Conservation (phyloP, 1,140 invertebrate genomes). For the Lordiphosa collinella region DNA sequence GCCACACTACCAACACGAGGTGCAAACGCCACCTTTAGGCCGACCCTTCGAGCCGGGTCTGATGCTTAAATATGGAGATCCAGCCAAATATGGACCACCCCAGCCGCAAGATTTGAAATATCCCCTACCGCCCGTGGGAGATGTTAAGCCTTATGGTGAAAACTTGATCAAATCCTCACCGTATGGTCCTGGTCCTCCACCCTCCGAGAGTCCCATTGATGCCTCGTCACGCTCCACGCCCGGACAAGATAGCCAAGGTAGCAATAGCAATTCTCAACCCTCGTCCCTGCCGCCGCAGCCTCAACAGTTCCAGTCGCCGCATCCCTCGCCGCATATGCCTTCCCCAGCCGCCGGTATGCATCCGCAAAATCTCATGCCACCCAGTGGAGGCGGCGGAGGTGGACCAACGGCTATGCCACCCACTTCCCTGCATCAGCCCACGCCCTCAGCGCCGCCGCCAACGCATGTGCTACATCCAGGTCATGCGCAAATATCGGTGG, state of each 20-base stretch:
- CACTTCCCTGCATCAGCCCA: slow-evolving; percentile 56
- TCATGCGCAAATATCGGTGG: slow-evolving; percentile 54
- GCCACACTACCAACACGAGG: slow-evolving; percentile 75
- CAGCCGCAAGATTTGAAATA: slow-evolving; percentile 77
- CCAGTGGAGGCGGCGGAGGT: too few relatives aligned
- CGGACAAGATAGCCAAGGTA: slow-evolving; percentile 78
- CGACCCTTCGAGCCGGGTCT: slow-evolving; percentile 72
- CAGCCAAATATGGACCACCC: slow-evolving; percentile 64
- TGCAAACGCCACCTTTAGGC: slow-evolving; percentile 66
- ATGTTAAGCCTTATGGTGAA: slow-evolving; percentile 60
- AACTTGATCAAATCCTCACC: slow-evolving; percentile 78
- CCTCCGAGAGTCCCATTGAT: slow-evolving; percentile 75
- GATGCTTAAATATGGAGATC: slow-evolving; percentile 79
- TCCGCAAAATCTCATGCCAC: slow-evolving; percentile 85
- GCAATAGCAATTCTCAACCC: slow-evolving; percentile 78
- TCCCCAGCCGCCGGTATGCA: slow-evolving; percentile 79
- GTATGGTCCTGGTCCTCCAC: slow-evolving; percentile 37
- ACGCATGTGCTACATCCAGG: slow-evolving; percentile 48
- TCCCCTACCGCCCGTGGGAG: slow-evolving; percentile 63
- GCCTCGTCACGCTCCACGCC: slow-evolving; percentile 74
- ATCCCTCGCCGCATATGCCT: slow-evolving; percentile 76
- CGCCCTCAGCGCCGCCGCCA: slow-evolving; percentile 25
- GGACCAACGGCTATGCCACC: too few relatives aligned
- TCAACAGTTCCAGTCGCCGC: slow-evolving; percentile 74
- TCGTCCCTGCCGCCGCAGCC: slow-evolving; percentile 68